Conservation (phyloP, 1,140 invertebrate species). For the Lordiphosa stackelbergi region DNA sequence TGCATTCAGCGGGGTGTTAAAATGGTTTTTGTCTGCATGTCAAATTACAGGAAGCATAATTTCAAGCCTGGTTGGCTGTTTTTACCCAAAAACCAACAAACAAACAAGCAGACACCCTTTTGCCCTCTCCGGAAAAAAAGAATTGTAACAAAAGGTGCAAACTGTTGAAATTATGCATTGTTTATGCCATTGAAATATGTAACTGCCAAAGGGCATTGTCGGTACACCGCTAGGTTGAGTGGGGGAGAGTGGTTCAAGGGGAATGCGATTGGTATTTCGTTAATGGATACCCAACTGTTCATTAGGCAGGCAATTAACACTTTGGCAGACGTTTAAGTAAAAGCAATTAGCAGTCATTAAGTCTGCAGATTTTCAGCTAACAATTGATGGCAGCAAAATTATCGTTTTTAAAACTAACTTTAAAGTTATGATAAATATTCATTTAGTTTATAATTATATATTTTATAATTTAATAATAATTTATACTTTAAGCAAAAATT, state of each 20-base stretch:
- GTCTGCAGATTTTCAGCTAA: background rate
- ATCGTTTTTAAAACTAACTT: too few species aligned
- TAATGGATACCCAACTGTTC: slow-evolving; percentile 1
- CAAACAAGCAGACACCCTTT: slow-evolving; percentile 12
- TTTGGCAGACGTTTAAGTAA: slow-evolving; percentile 5
- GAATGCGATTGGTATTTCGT: background rate
- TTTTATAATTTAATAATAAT: too few species aligned
- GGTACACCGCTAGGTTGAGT: background rate
- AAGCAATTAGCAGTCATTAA: slow-evolving; percentile 5
- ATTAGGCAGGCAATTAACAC: slow-evolving; percentile 1
- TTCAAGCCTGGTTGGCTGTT: slow-evolving; percentile 64
- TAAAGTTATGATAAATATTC: too few species aligned
- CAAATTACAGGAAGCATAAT: slow-evolving; percentile 75
- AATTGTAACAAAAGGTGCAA: slow-evolving; percentile 57
- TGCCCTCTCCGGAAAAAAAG: slow-evolving; percentile 4
- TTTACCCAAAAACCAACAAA: slow-evolving; percentile 36
- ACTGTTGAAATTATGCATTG: slow-evolving; percentile 54
- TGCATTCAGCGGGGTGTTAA: slow-evolving; percentile 70
- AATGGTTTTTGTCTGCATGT: slow-evolving; percentile 72
- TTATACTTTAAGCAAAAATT: too few species aligned
- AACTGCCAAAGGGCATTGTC: slow-evolving; percentile 8
- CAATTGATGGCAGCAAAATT: too few species aligned
- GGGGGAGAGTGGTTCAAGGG: background rate
- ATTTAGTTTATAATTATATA: too few species aligned
- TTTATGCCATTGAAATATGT: slow-evolving; percentile 8